Conservation (phyloP, 2,113 vertebrate genomes). For the Pluvianellus socialis region DNA sequence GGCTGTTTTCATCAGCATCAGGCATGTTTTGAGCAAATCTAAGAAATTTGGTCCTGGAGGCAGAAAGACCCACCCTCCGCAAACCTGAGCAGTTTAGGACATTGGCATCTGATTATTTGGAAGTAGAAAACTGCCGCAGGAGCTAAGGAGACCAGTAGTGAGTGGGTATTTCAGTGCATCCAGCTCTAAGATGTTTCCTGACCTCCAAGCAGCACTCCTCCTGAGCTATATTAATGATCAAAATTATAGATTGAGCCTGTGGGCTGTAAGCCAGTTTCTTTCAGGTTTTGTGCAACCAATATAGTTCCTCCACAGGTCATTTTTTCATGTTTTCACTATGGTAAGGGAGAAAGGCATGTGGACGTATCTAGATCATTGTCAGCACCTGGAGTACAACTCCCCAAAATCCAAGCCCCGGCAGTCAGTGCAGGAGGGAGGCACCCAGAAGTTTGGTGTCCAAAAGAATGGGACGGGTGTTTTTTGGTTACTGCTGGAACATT, state of each 20-base stretch:
- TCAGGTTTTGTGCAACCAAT: background rate
- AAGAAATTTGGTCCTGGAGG: background rate
- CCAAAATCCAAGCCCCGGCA: fast-evolving
- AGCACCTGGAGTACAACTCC: background rate
- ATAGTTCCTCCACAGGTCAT: background rate
- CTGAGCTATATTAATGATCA: background rate
- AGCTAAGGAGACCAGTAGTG: background rate
- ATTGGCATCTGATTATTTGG: background rate
- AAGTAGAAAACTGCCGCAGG: background rate
- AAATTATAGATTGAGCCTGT: background rate
- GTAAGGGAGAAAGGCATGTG: background rate
- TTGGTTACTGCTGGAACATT: background rate
- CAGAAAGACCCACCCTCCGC: background rate
- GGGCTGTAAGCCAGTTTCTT: background rate
- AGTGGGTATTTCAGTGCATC: background rate
- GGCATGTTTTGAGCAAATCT: background rate
- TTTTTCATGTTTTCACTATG: fast-evolving
- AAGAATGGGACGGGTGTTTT: background rate
- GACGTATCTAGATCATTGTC: background rate
- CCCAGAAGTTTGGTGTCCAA: background rate
- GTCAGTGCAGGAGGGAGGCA: background rate
- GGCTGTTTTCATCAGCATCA: background rate
- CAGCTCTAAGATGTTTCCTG: background rate
- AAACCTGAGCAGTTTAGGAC: background rate
- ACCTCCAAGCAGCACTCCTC: background rate